These are phyloP conservation scores for Cnemophilus loriae DNA, from an alignment of 2,113 vertebrate species.

Conservation along the genomic window DNA sequence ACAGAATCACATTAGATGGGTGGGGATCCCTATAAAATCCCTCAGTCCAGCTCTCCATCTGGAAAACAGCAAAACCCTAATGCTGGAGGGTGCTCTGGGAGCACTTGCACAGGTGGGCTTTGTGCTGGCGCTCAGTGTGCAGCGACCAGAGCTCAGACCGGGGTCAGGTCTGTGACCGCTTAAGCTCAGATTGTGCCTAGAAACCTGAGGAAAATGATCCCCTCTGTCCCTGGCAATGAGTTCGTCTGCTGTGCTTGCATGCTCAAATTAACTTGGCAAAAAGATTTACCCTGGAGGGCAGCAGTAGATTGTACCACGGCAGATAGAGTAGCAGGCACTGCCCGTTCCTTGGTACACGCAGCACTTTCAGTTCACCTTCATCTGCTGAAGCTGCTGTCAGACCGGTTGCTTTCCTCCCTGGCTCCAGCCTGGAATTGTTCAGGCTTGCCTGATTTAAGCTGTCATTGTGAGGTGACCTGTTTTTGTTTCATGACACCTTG, in stretches of 20 bases:
- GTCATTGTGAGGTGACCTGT: not conserved
- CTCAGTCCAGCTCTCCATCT: not conserved
- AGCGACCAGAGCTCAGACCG: not conserved
- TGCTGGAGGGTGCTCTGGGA: not conserved
- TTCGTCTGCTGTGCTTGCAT: not conserved
- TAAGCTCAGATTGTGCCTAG: not conserved
- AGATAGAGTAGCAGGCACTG: not conserved
- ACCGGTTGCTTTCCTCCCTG: not conserved
- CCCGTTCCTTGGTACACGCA: fast-evolving
- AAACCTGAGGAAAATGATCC: not conserved
- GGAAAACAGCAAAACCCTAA: not conserved
- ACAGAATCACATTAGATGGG: not conserved
- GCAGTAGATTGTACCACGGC: fast-evolving
- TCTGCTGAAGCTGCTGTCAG: not conserved
- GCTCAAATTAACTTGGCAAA: not conserved
- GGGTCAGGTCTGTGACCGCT: fast-evolving
- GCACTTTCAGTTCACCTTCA: fast-evolving
- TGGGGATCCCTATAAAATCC: not conserved
- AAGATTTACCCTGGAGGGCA: not conserved
- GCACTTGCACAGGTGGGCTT: not conserved
- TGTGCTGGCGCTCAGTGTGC: fast-evolving
- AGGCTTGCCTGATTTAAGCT: not conserved
- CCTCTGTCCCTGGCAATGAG: not conserved
- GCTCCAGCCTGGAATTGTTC: not conserved
- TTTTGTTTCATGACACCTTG: not conserved